Evolutionary conservation across 1,140 invertebrate species (phyloP).

Genomic region (Lamellibrachia luymesi): DNA sequence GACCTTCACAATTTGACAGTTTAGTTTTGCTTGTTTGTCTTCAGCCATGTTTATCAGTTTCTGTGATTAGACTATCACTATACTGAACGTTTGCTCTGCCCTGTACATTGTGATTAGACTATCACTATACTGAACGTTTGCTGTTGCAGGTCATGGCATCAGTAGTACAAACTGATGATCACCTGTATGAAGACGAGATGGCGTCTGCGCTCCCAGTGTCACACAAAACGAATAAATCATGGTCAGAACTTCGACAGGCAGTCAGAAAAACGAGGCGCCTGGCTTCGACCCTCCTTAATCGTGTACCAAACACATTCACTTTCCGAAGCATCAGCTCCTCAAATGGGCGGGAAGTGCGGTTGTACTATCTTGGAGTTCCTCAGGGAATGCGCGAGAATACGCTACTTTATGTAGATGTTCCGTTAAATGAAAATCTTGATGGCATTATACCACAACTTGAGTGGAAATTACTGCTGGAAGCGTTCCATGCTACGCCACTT

Average conservation of each 20-base stretch:
- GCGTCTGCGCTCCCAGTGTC: background rate
- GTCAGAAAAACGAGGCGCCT: conserved; percentile 80
- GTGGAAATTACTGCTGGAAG: conserved; percentile 73
- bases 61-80: no score
- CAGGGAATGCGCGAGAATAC: conserved; percentile 85
- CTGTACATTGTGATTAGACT: no score
- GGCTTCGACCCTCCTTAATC: conserved; percentile 71
- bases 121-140: no score
- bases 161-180: background rate
- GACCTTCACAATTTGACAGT: no score
- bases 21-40: no score
- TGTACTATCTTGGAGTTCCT: conserved; percentile 86
- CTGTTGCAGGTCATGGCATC: background rate
- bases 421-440: conserved; percentile 41
- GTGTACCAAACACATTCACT: conserved; percentile 37
- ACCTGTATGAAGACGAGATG: background rate
- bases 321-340: conserved; percentile 29
- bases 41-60: no score
- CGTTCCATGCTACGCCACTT: conserved; percentile 66
- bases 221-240: conserved; percentile 55
- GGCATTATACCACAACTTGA: conserved; percentile 51
- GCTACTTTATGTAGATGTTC: conserved; percentile 79
- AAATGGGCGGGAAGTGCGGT: conserved; percentile 14
- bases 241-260: conserved; percentile 76
- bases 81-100: no score